Evolutionary conservation across 2,797 vertebrate genomes (phyloP).

Genomic region (Gymnoscopelus braueri): DNA sequence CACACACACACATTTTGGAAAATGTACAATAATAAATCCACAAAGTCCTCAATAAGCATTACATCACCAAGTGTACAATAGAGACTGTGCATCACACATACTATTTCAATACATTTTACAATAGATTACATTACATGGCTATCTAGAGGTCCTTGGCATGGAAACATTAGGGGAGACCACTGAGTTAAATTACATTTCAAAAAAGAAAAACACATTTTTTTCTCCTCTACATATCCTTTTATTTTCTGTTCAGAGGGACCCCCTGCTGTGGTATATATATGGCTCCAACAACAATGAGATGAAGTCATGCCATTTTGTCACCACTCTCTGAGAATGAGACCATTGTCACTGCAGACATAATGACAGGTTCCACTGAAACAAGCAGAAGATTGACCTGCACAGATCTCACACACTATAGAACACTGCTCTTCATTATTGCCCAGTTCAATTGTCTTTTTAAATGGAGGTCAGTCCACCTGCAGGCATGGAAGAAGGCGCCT

Average conservation of each 20-base stretch:
- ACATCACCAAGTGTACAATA: too few species aligned
- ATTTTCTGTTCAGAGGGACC: constrained; percentile 10
- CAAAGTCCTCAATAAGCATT: too few species aligned
- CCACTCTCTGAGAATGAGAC: constrained; percentile 57
- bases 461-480: constrained; percentile 65
- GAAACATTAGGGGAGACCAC: too few species aligned
- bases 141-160: too few species aligned
- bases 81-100: too few species aligned
- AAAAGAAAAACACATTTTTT: too few species aligned
- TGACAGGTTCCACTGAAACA: constrained; percentile 59
- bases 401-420: constrained; percentile 36
- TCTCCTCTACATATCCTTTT: too few species aligned
- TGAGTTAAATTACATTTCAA: too few species aligned
- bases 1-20: too few species aligned
- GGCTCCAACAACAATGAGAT: constrained; percentile 22
- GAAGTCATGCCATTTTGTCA: constrained; percentile 61
- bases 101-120: too few species aligned
- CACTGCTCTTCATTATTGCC: constrained; percentile 50
- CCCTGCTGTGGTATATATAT: constrained; percentile 26
- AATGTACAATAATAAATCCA: too few species aligned
- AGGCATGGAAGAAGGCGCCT: constrained; percentile 54
- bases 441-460: constrained; percentile 72
- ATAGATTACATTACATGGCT: too few species aligned
- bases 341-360: constrained; percentile 73
- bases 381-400: constrained; percentile 60